Evolutionary conservation across 2,113 vertebrate species (phyloP).

Genomic region (Nanorana parkeri): DNA sequence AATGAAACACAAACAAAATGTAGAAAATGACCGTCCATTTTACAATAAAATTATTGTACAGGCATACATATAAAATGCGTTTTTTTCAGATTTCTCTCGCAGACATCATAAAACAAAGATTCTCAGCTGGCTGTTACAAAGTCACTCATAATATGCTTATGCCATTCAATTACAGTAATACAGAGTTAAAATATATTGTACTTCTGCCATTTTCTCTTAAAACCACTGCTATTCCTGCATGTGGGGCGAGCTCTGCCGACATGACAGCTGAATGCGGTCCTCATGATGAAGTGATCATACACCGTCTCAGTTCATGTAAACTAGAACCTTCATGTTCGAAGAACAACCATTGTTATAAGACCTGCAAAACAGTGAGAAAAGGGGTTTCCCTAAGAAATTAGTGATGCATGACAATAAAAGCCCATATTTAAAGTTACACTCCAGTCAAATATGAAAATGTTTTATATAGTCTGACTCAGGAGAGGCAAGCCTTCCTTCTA

Average conservation of each 20-base stretch:
- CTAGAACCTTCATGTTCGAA: conserved; percentile 77
- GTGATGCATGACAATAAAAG: too few species aligned
- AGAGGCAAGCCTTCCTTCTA: too few species aligned
- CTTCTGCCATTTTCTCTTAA: conserved; percentile 67
- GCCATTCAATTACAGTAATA: conserved; percentile 74
- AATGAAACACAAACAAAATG: conserved; percentile 56
- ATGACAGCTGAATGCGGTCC: conserved; percentile 75
- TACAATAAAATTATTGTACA: conserved; percentile 72
- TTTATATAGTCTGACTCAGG: too few species aligned
- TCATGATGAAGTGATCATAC: conserved; percentile 74
- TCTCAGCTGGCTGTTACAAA: conserved; percentile 69
- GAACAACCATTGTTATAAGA: conserved; percentile 98
- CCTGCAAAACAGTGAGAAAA: conserved; percentile 75
- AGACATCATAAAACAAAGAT: conserved; percentile 69
- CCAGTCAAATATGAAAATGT: too few species aligned
- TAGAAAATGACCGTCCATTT: conserved; percentile 69
- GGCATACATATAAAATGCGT: conserved; percentile 70
- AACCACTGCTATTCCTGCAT: conserved; percentile 70
- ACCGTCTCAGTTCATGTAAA: conserved; percentile 64
- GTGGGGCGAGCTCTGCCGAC: conserved; percentile 69
- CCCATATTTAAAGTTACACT: too few species aligned
- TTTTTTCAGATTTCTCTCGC: conserved; percentile 70
- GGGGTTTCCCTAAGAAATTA: too few species aligned
- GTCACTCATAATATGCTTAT: conserved; percentile 66
- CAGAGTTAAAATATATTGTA: conserved; percentile 78